Base-by-base conservation (phyloP, 2,797 vertebrate genomes). In the Lepilemur ruficaudatus region DNA sequence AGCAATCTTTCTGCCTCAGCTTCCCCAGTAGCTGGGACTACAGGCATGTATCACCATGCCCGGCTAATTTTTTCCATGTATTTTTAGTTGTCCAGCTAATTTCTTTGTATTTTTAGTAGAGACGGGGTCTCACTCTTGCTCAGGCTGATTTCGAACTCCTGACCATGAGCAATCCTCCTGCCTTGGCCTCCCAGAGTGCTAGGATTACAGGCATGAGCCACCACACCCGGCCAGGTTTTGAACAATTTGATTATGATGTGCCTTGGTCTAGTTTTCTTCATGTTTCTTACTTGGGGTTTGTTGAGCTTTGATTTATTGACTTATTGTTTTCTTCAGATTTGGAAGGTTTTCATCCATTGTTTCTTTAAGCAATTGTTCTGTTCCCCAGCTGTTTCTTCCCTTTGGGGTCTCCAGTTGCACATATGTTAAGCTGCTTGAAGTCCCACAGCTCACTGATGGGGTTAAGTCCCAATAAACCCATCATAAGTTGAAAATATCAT, bases 301-400 rank as follows among this genome's bases (percentile, higher is more conserved):
- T 91, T 95, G 85, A 87, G 13, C 25, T 67, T 93, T 46, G 25
- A 46, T 93, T 96, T 95, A 76, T 63, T 95, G 70, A 35, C 18
- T 95, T 85, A 81, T 61, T 92, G 38, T 93, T 94, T 89, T 95
- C 46, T 75, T 89, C 48, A 94, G 41, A 73, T 92, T 82, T 90
- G 23, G 48, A n/a, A 84, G 70, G 5, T 93, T 96, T 91, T 93
- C 7, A 81, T 76, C 12, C 11, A 7, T 81, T 76, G 38, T 41
- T 76, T 95, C 46, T 80, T 95, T 15, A 94, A 20, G 32, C 48
- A 89, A 52, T 91, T 89, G 57, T 83, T 92, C 17, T 46, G 0
- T 69, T 20, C n/a, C 41, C 12, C 12, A 73, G 57, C 61, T 81
- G 52, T 93, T 91, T 73, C 35, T 48, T 63, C 63, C 18, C 25